Base-by-base conservation (phyloP, 1,140 invertebrate genomes). In the Popillia japonica region DNA sequence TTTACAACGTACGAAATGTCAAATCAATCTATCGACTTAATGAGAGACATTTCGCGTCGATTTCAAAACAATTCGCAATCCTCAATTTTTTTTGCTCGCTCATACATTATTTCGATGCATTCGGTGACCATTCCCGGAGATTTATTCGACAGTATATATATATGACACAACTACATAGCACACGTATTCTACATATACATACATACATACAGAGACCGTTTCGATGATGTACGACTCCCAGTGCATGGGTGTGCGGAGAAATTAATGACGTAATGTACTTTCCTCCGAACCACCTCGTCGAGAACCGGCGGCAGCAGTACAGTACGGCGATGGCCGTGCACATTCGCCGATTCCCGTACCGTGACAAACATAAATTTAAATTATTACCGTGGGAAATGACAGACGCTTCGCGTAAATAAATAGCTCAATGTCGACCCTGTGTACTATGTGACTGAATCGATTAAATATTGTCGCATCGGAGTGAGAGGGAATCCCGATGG, bases 141-240 rank as follows among this genome's bases (percentile, higher is more conserved):
- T n/a, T n/a, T n/a, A n/a, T n/a, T n/a, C n/a, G n/a, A n/a, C n/a
- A n/a, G n/a, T n/a, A n/a, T n/a, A n/a, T n/a, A n/a, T n/a, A n/a
- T n/a, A n/a, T n/a, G n/a, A n/a, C n/a, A n/a, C n/a, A n/a, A n/a
- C n/a, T n/a, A n/a, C n/a, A n/a, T n/a, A n/a, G n/a, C n/a, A n/a
- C n/a, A n/a, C n/a, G n/a, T n/a, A n/a, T n/a, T n/a, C n/a, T n/a
- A n/a, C n/a, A n/a, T n/a, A n/a, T n/a, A n/a, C n/a, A n/a, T n/a
- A 11, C 44, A 48, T 48, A 6, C 3, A 48, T 14, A 48, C 9
- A 48, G 44, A 3, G 11, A 14, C 11, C 17, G 4, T 11, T n/a
- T 48, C 11, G 11, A 48, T 48, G 44, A 48, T 48, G 44, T 48
- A 48, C 11, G 41, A 83, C 44, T n/a, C 7, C 17, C 11, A n/a